Conservation (phyloP, 1,140 invertebrate genomes). For the Pissodes strobi region DNA sequence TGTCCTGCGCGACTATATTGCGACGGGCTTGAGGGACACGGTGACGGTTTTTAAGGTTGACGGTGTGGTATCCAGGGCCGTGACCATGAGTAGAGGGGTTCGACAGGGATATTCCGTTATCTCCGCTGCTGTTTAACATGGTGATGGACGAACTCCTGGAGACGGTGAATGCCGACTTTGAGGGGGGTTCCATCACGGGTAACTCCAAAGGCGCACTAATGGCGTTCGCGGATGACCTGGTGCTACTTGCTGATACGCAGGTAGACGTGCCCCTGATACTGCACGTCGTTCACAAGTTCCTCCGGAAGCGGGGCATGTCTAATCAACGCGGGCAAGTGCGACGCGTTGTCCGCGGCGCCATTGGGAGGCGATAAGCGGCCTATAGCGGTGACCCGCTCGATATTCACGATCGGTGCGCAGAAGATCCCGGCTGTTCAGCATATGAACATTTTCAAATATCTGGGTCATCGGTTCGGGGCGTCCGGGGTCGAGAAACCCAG, state of each 20-base stretch:
- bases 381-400: neutral
- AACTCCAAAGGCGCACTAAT: constrained; percentile 35
- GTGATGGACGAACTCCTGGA: constrained; percentile 50
- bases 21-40: constrained; percentile 34
- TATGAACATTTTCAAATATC: constrained; percentile 32
- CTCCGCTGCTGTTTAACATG: constrained; percentile 45
- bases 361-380: too few relatives aligned
- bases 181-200: constrained; percentile 12
- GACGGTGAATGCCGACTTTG: neutral
- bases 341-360: neutral
- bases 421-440: neutral
- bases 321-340: neutral
- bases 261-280: constrained; percentile 29
- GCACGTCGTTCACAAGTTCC: neutral
- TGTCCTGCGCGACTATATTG: constrained; percentile 34
- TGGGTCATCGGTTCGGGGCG: too few relatives aligned
- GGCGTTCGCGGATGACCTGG: constrained; percentile 55
- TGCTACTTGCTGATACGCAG: constrained; percentile 44
- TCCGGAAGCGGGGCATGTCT: neutral
- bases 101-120: constrained; percentile 50
- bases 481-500: too few relatives aligned
- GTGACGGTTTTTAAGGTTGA: constrained; percentile 35
- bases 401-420: constrained; percentile 18
- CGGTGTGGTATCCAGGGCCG: constrained; percentile 28
- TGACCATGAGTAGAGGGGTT: constrained; percentile 43